Conservation (phyloP, 2,113 vertebrate genomes). For the Connochaetes taurinus region DNA sequence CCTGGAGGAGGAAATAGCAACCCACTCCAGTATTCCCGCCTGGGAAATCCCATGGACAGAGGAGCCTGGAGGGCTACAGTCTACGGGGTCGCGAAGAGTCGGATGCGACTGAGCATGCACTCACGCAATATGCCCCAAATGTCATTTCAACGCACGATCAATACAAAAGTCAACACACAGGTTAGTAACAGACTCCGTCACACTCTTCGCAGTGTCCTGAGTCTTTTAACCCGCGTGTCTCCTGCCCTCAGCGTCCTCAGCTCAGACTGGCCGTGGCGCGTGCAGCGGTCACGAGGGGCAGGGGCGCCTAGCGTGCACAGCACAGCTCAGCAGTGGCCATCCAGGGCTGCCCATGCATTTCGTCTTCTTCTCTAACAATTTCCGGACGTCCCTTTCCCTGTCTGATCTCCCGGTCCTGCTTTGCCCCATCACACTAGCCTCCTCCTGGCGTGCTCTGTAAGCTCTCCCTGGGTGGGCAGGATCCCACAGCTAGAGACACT, state of each 20-base stretch:
- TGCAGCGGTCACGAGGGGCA: fast-evolving
- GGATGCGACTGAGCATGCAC: fast-evolving
- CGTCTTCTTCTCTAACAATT: background rate
- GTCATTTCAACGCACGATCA: background rate
- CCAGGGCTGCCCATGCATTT: background rate
- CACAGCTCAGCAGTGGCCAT: fast-evolving
- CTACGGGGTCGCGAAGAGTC: background rate
- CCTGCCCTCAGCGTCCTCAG: fast-evolving
- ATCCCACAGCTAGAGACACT: background rate
- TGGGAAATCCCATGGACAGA: background rate
- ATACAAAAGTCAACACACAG: background rate
- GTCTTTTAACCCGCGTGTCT: background rate
- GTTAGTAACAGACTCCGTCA: background rate
- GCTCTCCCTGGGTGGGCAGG: background rate
- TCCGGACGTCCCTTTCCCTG: background rate
- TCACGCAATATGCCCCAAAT: background rate
- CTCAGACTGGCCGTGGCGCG: fast-evolving
- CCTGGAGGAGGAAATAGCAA: background rate
- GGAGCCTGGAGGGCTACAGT: background rate
- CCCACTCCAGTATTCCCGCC: background rate
- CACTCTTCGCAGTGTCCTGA: background rate
- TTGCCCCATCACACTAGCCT: background rate
- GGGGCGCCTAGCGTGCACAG: background rate
- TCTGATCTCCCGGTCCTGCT: background rate
- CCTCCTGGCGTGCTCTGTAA: background rate